A percentile compares a stretch with the other conserved stretches of the same genome.
phyloP scores from a whole-genome alignment of 2,113 vertebrate genomes.

The Rhipidura dahli region DNA sequence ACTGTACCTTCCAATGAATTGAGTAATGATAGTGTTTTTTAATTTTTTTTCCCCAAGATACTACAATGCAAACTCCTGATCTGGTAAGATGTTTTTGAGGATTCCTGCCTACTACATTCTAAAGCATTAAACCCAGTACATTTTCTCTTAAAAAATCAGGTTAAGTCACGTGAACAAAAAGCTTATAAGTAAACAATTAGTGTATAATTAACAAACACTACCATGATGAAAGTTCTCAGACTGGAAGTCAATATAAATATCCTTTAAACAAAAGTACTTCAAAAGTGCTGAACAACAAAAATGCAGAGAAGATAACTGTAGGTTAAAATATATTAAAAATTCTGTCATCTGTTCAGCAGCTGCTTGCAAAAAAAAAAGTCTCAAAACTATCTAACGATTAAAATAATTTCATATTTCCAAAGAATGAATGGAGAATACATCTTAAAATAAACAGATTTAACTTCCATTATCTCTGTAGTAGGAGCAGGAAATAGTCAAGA shows the following conservation, averaged over 20 bases:
- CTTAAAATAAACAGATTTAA: neutral
- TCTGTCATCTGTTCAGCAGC: neutral
- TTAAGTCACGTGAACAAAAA: neutral
- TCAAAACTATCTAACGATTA: neutral
- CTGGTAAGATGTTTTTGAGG: neutral
- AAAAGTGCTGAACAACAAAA: neutral
- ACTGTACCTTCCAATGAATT: neutral
- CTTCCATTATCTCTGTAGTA: neutral
- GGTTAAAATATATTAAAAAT: neutral
- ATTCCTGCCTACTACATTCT: neutral
- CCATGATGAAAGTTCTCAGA: neutral
- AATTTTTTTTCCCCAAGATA: neutral
- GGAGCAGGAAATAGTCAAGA: neutral
- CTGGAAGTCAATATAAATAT: neutral
- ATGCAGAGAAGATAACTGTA: neutral
- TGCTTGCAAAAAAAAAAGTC: neutral
- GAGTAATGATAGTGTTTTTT: neutral
- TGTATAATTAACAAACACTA: neutral
- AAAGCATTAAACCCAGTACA: neutral
- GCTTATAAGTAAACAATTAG: neutral
- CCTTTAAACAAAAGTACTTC: neutral
- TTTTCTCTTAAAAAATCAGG: neutral
- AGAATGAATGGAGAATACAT: neutral
- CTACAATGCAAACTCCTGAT: neutral
- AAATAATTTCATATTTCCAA: constrained; percentile 2